Evolutionary conservation across 1,140 invertebrate genomes (phyloP).

Genomic region (Luehdorfia chinensis): DNA sequence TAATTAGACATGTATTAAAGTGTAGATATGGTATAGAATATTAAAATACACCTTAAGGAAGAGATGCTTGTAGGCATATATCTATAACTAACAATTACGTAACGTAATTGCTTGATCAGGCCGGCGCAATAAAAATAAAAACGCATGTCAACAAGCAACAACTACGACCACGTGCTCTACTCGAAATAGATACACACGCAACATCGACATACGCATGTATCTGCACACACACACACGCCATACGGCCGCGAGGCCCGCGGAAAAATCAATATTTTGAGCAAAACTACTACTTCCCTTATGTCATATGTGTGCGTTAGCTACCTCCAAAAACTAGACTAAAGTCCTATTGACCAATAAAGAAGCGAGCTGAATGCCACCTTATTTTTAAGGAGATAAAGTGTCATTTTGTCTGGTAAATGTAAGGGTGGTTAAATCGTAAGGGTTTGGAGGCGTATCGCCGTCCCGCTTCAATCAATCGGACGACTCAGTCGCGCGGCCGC

Average conservation of each 20-base stretch:
- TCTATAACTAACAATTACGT: no score
- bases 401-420: constrained; percentile 43
- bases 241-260: constrained; percentile 57
- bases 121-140: constrained; percentile 67
- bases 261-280: constrained; percentile 77
- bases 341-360: constrained; percentile 26
- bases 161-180: constrained; percentile 70
- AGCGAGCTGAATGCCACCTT: constrained; percentile 49
- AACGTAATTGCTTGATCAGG: constrained; percentile 14
- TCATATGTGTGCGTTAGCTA: constrained; percentile 49
- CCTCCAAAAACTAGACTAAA: constrained; percentile 28
- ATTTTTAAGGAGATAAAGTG: constrained; percentile 48
- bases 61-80: no score
- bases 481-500: constrained; percentile 58
- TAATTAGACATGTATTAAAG: no score
- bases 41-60: no score
- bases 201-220: constrained; percentile 28
- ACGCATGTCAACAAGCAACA: constrained; percentile 70
- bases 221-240: constrained; percentile 41
- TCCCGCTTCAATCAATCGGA: constrained; percentile 71
- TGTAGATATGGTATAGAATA: no score
- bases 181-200: constrained; percentile 67
- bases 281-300: constrained; percentile 74
- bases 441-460: constrained; percentile 51
- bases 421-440: constrained; percentile 61